phyloP scores from a whole-genome alignment of 2,797 vertebrate genomes.

The Enteromius unitaeniatus region DNA sequence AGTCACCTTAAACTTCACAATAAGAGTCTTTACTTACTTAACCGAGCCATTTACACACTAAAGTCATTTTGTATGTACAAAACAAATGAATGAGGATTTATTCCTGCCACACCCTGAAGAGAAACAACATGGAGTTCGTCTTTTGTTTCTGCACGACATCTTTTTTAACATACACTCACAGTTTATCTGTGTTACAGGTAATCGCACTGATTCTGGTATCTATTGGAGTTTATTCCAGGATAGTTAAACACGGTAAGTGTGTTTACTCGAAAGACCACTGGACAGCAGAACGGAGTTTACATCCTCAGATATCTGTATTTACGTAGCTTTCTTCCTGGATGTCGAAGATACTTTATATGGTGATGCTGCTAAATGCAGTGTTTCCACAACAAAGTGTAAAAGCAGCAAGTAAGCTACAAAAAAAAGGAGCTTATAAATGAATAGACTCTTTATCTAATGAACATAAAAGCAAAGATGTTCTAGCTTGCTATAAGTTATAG shows the following conservation, averaged over 20 bases:
- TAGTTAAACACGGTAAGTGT: conserved; percentile 89
- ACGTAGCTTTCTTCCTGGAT: not conserved
- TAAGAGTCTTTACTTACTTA: not conserved
- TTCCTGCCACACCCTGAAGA: not conserved
- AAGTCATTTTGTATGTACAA: not conserved
- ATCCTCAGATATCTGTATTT: not conserved
- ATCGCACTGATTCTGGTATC: conserved; percentile 88
- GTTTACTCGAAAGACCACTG: conserved; percentile 17
- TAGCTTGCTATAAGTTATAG: not conserved
- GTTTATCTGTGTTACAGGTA: conserved; percentile 69
- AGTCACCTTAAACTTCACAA: not conserved
- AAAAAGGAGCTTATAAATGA: not conserved
- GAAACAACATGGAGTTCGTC: not conserved
- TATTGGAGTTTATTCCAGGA: conserved; percentile 87
- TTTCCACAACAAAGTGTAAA: conserved; percentile 5
- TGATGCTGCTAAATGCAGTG: not conserved
- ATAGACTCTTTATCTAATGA: not conserved
- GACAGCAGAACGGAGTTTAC: not conserved
- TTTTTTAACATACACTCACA: not conserved
- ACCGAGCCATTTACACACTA: not conserved
- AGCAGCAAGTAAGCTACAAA: not conserved
- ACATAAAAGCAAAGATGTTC: not conserved
- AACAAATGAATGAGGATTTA: not conserved
- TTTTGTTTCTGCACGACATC: not conserved
- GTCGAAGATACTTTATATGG: not conserved